A percentile compares a stretch with the other conserved stretches of the same genome.
These are phyloP conservation scores for Zaprionus taronus DNA, from an alignment of 1,140 invertebrate genomes.

Conservation along the genomic window DNA sequence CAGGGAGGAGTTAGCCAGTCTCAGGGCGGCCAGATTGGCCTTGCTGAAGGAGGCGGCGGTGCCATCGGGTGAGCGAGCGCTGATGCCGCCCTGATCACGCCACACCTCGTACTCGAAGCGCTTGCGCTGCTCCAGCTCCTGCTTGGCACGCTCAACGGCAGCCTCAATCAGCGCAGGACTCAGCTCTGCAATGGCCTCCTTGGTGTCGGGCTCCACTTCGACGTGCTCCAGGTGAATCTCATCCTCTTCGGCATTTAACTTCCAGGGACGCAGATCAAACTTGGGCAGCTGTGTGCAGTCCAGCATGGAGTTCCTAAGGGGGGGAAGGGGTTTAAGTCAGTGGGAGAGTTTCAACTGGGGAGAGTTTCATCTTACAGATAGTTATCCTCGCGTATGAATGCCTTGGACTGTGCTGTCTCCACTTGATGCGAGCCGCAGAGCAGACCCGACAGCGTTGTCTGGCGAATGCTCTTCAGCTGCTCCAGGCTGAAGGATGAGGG, in stretches of 20 bases:
- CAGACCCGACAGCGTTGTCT: slow-evolving; percentile 85
- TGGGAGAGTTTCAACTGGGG: too few relatives aligned
- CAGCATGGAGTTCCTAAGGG: slow-evolving; percentile 90
- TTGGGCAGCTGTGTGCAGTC: slow-evolving; percentile 89
- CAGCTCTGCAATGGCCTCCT: slow-evolving; percentile 80
- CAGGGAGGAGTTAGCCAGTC: slow-evolving; percentile 94
- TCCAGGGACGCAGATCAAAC: slow-evolving; percentile 86
- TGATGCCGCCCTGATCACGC: slow-evolving; percentile 87
- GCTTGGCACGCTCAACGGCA: slow-evolving; percentile 90
- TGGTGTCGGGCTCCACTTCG: slow-evolving; percentile 74
- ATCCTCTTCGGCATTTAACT: slow-evolving; percentile 54
- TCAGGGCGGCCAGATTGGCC: slow-evolving; percentile 92
- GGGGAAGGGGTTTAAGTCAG: too few relatives aligned
- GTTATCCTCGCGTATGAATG: slow-evolving; percentile 94
- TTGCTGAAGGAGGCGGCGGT: slow-evolving; percentile 95
- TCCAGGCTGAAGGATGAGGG: slow-evolving; percentile 92
- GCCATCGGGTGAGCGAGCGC: slow-evolving; percentile 93
- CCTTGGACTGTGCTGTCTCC: slow-evolving; percentile 90
- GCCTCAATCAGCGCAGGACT: slow-evolving; percentile 86
- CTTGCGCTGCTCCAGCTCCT: slow-evolving; percentile 89
- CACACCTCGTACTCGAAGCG: slow-evolving; percentile 92
- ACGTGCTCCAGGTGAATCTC: slow-evolving; percentile 69
- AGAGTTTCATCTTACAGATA: slow-evolving; percentile 88
- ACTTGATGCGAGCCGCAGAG: slow-evolving; percentile 84
- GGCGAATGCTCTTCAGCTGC: slow-evolving; percentile 88